Percentiles rank a stretch among this genome's conserved stretches.
Evolutionary conservation across 2,888 invertebrate genomes (phyloP).

Genomic region (Acanthosepion lycidas): DNA sequence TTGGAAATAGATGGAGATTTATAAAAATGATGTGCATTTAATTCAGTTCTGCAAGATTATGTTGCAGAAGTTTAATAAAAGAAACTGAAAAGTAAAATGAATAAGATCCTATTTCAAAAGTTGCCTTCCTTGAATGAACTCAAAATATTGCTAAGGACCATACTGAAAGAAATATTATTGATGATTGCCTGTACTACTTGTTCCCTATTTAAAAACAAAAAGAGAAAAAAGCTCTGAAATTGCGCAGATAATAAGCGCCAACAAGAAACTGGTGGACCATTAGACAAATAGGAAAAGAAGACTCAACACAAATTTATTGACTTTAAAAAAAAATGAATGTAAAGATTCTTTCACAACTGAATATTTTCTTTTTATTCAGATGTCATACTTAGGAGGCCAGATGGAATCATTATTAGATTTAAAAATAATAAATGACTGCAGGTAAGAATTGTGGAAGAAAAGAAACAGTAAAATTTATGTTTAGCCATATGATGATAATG

Average conservation of each 20-base stretch:
- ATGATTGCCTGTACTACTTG: background rate
- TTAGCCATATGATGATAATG: background rate
- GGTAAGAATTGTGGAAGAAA: background rate
- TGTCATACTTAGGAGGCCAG: background rate
- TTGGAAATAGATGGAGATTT: too few species aligned
- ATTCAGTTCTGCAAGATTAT: too few species aligned
- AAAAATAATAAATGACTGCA: background rate
- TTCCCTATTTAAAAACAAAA: background rate
- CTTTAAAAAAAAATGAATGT: background rate
- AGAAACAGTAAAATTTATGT: background rate
- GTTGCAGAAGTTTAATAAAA: too few species aligned
- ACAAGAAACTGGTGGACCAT: background rate
- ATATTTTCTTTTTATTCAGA: background rate
- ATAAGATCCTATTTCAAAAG: too few species aligned
- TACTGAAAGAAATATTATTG: background rate
- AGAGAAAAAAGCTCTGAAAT: background rate
- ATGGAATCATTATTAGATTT: background rate
- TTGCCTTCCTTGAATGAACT: background rate
- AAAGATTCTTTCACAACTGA: background rate
- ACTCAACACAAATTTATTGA: background rate
- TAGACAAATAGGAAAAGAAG: background rate
- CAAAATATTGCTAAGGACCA: background rate
- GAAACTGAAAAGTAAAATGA: too few species aligned
- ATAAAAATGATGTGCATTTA: too few species aligned
- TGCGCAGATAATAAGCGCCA: background rate